Percentiles rank a stretch among this genome's conserved stretches.
phyloP scores from a whole-genome alignment of 2,797 vertebrate species.

The Halcyon badia region DNA sequence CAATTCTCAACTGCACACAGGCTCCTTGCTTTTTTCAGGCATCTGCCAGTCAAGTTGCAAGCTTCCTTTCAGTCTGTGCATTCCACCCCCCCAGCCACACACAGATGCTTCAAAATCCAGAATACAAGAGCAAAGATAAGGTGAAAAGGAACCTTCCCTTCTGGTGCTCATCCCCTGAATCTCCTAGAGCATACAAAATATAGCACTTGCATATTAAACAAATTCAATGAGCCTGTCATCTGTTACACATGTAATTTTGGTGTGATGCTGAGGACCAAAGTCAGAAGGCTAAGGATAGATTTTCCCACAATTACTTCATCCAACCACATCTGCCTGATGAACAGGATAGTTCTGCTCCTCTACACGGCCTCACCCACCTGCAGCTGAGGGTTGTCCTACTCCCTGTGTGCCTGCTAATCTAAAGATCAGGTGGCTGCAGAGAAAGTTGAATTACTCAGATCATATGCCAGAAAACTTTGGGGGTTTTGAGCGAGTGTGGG shows the following conservation, averaged over 20 bases:
- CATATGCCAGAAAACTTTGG: neutral
- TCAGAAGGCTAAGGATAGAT: neutral
- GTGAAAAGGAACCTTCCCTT: neutral
- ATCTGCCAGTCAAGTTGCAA: neutral
- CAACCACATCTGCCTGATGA: neutral
- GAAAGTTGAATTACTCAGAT: neutral
- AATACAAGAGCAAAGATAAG: neutral
- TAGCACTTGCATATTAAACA: neutral
- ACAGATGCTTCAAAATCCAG: neutral
- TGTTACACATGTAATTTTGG: neutral
- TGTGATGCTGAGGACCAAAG: neutral
- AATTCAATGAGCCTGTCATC: neutral
- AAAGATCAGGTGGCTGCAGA: neutral
- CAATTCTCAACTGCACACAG: neutral
- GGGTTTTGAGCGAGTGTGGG: neutral
- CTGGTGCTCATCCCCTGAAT: neutral
- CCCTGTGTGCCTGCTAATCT: neutral
- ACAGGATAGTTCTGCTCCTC: neutral
- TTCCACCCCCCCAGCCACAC: neutral
- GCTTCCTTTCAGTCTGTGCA: neutral
- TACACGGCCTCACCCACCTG: fast-evolving
- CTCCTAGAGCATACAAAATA: neutral
- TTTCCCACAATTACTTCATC: neutral
- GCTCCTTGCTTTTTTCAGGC: neutral
- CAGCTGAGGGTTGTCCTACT: neutral